Conservation (phyloP, 2,888 invertebrate genomes). For the Ophioninae sp. region DNA sequence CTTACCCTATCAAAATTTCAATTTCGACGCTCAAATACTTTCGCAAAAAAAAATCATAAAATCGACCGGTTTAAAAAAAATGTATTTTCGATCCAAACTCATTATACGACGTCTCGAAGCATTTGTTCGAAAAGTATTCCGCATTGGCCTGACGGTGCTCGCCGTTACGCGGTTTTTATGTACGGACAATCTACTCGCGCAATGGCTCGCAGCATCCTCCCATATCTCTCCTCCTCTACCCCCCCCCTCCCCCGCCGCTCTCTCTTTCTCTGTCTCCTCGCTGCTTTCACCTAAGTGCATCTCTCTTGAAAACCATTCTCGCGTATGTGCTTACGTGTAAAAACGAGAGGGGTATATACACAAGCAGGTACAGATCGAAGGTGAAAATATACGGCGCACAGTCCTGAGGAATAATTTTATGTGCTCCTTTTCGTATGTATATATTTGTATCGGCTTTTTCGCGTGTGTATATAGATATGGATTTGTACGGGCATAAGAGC, state of each 20-base stretch:
- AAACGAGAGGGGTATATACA: conserved; percentile 1
- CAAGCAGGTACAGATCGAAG: conserved; percentile 42
- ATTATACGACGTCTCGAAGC: background rate
- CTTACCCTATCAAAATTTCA: background rate
- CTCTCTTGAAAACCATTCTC: conserved; percentile 42
- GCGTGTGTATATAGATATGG: background rate
- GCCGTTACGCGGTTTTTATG: conserved; percentile 39
- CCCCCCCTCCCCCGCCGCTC: background rate
- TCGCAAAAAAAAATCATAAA: background rate
- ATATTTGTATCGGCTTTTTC: background rate
- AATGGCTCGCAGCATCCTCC: conserved; percentile 32
- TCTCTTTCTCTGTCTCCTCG: background rate
- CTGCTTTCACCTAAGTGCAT: conserved; percentile 40
- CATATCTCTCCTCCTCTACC: conserved; percentile 9
- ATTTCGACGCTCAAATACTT: background rate
- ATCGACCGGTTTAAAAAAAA: background rate
- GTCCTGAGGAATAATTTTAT: conserved; percentile 39
- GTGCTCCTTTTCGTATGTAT: background rate
- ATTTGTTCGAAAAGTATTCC: background rate
- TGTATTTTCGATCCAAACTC: background rate
- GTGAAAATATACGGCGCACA: conserved; percentile 43
- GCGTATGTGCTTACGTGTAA: conserved; percentile 15
- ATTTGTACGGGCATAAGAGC: conserved; percentile 12
- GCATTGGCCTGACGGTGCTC: conserved; percentile 1
- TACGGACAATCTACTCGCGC: conserved; percentile 12